phyloP scores from a whole-genome alignment of 2,797 vertebrate genomes.

The Sebastes oblongus region DNA sequence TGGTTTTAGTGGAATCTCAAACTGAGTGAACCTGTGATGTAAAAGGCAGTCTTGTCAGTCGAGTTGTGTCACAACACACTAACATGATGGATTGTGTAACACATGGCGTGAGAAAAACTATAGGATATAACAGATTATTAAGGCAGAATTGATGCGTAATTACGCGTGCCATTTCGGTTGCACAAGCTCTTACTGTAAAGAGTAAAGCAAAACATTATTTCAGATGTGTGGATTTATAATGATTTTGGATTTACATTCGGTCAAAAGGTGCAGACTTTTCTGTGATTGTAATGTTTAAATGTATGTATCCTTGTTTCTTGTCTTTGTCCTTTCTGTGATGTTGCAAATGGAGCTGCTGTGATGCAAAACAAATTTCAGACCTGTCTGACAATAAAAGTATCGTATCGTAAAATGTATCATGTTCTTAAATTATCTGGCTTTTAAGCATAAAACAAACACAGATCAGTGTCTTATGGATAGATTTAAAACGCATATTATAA shows the following conservation, averaged over 20 bases:
- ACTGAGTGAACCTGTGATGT: neutral
- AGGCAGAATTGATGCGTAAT: neutral
- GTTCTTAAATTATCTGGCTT: neutral
- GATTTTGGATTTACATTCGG: neutral
- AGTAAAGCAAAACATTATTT: neutral
- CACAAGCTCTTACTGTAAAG: neutral
- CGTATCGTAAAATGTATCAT: neutral
- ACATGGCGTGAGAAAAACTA: neutral
- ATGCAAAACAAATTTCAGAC: too few species aligned
- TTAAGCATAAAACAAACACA: neutral
- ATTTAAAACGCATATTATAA: neutral
- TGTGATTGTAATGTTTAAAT: too few species aligned
- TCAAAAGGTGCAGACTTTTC: neutral
- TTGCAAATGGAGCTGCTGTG: too few species aligned
- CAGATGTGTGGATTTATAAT: neutral
- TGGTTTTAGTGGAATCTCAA: neutral
- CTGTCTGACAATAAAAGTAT: too few species aligned
- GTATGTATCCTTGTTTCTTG: too few species aligned
- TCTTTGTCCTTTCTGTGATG: too few species aligned
- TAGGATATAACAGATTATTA: neutral
- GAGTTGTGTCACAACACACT: neutral
- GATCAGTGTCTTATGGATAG: fast-evolving
- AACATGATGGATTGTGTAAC: neutral
- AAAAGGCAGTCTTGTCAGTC: neutral
- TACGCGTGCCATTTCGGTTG: conserved; percentile 13